phyloP scores from a whole-genome alignment of 2,113 vertebrate species.

The Phalacrocorax carbo region DNA sequence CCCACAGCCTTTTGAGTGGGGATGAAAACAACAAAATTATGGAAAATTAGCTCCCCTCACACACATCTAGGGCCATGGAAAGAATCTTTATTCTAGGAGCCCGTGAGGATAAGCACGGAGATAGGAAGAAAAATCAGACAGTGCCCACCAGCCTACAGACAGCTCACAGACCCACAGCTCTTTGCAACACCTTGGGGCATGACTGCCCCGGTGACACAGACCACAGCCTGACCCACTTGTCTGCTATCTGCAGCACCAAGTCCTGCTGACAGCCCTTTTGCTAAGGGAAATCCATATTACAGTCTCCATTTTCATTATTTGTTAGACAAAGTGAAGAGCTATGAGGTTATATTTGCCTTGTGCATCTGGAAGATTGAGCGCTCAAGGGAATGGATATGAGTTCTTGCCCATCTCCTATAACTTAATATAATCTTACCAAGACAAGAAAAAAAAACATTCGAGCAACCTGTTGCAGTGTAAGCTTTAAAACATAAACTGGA shows the following conservation, averaged over 20 bases:
- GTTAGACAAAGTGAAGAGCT: background rate
- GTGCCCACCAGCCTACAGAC: background rate
- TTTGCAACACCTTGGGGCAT: background rate
- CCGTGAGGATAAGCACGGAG: background rate
- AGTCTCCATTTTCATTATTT: background rate
- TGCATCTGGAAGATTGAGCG: background rate
- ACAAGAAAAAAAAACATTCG: background rate
- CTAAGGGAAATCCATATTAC: background rate
- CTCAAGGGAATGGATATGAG: background rate
- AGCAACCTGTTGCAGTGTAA: constrained; percentile 3
- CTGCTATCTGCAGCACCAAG: background rate
- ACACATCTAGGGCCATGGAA: background rate
- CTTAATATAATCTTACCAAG: background rate
- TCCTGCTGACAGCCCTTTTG: background rate
- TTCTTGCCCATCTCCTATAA: constrained; percentile 13
- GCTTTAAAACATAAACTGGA: constrained; percentile 17
- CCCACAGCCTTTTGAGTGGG: background rate
- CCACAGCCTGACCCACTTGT: background rate
- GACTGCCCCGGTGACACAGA: background rate
- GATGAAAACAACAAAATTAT: background rate
- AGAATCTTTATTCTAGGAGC: constrained; percentile 4
- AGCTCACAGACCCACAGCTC: background rate
- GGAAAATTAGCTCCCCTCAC: background rate
- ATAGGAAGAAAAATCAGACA: background rate
- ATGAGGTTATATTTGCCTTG: background rate